These are phyloP conservation scores for Muricea muricata DNA, from an alignment of 92 coral and sea anemone genomes.

Conservation along the genomic window DNA sequence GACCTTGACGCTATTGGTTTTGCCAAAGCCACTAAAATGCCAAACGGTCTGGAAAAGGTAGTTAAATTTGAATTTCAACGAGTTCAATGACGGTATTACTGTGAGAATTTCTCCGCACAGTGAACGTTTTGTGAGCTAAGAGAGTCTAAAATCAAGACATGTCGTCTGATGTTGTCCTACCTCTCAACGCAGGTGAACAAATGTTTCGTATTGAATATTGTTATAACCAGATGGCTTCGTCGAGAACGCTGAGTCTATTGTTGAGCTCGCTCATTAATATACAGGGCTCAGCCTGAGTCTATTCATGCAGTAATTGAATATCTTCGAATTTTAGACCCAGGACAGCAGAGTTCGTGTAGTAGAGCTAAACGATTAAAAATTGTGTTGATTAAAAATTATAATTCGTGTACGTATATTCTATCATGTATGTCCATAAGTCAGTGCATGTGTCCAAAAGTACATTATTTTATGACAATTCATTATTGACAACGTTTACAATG, in stretches of 20 bases:
- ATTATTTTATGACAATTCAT: too few relatives aligned
- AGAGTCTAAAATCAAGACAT: not conserved
- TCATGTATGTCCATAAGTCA: too few relatives aligned
- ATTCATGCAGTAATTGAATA: not conserved
- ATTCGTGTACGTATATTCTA: too few relatives aligned
- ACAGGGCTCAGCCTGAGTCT: not conserved
- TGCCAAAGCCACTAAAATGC: not conserved
- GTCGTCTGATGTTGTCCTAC: conserved; percentile 2
- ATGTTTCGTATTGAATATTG: conserved; percentile 20
- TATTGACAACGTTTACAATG: too few relatives aligned
- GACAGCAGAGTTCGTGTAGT: too few relatives aligned
- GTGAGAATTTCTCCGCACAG: not conserved
- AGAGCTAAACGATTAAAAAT: too few relatives aligned
- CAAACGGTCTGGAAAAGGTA: not conserved
- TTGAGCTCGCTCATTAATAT: conserved; percentile 31
- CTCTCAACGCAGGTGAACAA: conserved; percentile 39
- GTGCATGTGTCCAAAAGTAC: too few relatives aligned
- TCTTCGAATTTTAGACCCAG: too few relatives aligned
- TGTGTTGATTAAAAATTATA: too few relatives aligned
- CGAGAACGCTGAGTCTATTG: not conserved
- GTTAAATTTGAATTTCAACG: not conserved
- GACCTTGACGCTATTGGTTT: not conserved
- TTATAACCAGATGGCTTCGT: conserved; percentile 26
- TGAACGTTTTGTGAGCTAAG: conserved; percentile 9
- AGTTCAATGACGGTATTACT: not conserved